These are phyloP conservation scores for Scophthalmus maximus DNA, from an alignment of 2,113 vertebrate species.

Conservation along the genomic window DNA sequence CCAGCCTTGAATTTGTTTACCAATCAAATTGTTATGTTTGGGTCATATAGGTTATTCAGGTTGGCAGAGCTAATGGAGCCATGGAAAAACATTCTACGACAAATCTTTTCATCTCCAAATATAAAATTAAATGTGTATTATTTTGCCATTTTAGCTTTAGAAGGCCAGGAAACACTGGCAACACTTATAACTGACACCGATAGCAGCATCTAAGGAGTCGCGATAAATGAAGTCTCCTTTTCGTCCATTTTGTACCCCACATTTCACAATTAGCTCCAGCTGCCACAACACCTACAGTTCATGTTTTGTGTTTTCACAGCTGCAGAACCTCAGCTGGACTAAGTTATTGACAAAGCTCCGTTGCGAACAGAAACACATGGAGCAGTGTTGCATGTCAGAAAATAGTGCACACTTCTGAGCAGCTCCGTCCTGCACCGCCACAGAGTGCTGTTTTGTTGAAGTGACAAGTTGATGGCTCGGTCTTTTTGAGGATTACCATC, in stretches of 20 bases:
- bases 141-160: background rate
- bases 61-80: background rate
- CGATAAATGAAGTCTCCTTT: background rate
- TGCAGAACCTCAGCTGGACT: conserved; percentile 19
- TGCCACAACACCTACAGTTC: conserved; percentile 45
- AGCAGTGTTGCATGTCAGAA: background rate
- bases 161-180: background rate
- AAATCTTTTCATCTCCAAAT: background rate
- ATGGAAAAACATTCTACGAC: no score
- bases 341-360: conserved; percentile 1
- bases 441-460: background rate
- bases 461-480: background rate
- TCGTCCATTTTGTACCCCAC: conserved; percentile 8
- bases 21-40: background rate
- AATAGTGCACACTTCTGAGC: background rate
- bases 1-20: background rate
- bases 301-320: conserved; percentile 59
- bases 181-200: background rate
- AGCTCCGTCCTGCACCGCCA: background rate
- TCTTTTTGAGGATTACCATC: background rate
- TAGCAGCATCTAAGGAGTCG: background rate
- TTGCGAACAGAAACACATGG: background rate
- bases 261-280: conserved; percentile 35
- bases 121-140: background rate
- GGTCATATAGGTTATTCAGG: no score